phyloP scores from a whole-genome alignment of 2,888 invertebrate genomes.

The Cheilosia vulpina region DNA sequence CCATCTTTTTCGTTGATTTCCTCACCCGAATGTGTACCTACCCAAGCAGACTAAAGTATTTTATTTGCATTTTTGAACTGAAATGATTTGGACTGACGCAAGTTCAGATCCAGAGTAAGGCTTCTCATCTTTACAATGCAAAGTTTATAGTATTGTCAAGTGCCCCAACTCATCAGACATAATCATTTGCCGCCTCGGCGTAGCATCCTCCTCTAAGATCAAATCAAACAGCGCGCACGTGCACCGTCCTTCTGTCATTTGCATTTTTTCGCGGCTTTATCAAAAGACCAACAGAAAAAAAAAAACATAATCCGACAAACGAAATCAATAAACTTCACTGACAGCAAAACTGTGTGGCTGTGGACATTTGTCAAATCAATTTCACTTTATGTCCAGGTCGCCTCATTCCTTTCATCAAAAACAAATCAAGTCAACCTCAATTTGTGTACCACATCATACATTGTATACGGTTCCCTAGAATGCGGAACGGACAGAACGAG shows the following conservation, averaged over 20 bases:
- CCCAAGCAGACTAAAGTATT: too few species aligned
- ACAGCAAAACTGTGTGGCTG: slow-evolving; percentile 36
- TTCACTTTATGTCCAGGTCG: slow-evolving; percentile 48
- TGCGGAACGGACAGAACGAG: slow-evolving; percentile 13
- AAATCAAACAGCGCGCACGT: not conserved
- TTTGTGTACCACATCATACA: slow-evolving; percentile 38
- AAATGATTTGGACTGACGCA: too few species aligned
- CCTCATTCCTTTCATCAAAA: slow-evolving; percentile 47
- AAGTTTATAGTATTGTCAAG: too few species aligned
- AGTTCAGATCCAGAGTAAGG: too few species aligned
- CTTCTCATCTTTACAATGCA: too few species aligned
- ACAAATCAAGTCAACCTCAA: slow-evolving; percentile 61
- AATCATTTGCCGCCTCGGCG: too few species aligned
- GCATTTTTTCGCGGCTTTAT: slow-evolving; percentile 22
- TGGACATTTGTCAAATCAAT: slow-evolving; percentile 65
- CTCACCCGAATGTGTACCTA: too few species aligned
- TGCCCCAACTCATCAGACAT: too few species aligned
- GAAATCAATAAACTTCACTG: slow-evolving; percentile 33
- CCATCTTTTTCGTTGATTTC: too few species aligned
- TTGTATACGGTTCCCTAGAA: slow-evolving; percentile 10
- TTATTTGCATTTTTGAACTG: too few species aligned
- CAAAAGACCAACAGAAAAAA: not conserved
- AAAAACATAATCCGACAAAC: slow-evolving; percentile 2
- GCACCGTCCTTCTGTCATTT: slow-evolving; percentile 4
- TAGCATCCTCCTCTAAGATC: too few species aligned